Conservation (phyloP, 2,113 vertebrate species). For the Calonectris borealis region DNA sequence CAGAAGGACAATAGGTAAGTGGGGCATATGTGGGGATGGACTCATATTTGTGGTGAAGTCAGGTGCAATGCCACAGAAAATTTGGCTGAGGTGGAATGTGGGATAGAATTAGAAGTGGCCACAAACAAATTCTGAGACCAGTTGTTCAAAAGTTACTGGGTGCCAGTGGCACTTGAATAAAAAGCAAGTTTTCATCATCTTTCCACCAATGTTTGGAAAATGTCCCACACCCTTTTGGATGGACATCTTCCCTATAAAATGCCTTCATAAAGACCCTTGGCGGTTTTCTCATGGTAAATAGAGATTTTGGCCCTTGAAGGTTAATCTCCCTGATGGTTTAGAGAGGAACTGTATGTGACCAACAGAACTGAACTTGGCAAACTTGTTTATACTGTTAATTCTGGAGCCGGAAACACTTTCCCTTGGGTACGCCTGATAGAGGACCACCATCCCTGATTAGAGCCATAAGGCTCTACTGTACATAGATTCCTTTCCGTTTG, state of each 20-base stretch:
- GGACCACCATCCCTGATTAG: not conserved
- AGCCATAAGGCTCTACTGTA: not conserved
- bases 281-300: not conserved
- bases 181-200: not conserved
- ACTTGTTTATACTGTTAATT: not conserved
- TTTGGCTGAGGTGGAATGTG: not conserved
- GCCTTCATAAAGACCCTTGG: not conserved
- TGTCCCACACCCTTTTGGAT: not conserved
- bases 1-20: conserved; percentile 88
- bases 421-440: not conserved
- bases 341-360: not conserved
- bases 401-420: not conserved
- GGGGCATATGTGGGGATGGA: not conserved
- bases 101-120: not conserved
- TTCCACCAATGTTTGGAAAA: not conserved
- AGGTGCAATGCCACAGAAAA: not conserved
- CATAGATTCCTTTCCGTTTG: not conserved
- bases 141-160: not conserved
- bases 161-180: not conserved
- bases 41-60: not conserved
- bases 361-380: not conserved
- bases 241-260: not conserved
- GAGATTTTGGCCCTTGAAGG: not conserved
- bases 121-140: not conserved
- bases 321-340: not conserved